Percentiles rank a stretch among this genome's conserved stretches.
phyloP scores from a whole-genome alignment of 2,888 invertebrate genomes.

The Megastigmus dorsalis region DNA sequence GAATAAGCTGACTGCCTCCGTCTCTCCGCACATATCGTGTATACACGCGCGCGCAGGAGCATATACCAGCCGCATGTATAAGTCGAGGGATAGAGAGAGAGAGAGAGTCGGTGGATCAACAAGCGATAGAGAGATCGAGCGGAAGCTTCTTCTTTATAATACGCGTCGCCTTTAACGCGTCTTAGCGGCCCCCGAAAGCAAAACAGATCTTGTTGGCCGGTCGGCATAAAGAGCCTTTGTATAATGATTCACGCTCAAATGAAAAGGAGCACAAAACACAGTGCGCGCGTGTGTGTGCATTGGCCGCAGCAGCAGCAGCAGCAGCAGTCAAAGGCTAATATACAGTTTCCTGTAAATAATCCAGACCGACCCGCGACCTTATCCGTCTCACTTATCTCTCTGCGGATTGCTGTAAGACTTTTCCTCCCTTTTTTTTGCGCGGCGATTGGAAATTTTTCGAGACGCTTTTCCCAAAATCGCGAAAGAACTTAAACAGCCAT shows the following conservation, averaged over 20 bases:
- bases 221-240: constrained; percentile 47
- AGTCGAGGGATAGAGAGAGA: constrained; percentile 41
- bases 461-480: no score
- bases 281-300: not conserved
- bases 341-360: constrained; percentile 41
- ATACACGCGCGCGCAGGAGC: not conserved
- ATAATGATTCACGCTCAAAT: constrained; percentile 29
- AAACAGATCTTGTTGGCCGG: constrained; percentile 42
- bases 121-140: no score
- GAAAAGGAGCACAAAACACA: constrained; percentile 44
- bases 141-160: constrained; percentile 34
- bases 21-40: no score
- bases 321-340: constrained; percentile 22
- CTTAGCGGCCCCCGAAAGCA: constrained; percentile 34
- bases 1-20: constrained; percentile 40
- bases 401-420: no score
- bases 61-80: no score
- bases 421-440: no score
- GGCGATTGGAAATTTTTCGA: no score
- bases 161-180: constrained; percentile 25
- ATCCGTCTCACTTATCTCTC: no score
- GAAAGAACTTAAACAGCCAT: no score
- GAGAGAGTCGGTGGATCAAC: no score
- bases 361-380: no score
- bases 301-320: no score